These are phyloP conservation scores for Phengaris alcon DNA, from an alignment of 2,888 invertebrate species.

Conservation along the genomic window DNA sequence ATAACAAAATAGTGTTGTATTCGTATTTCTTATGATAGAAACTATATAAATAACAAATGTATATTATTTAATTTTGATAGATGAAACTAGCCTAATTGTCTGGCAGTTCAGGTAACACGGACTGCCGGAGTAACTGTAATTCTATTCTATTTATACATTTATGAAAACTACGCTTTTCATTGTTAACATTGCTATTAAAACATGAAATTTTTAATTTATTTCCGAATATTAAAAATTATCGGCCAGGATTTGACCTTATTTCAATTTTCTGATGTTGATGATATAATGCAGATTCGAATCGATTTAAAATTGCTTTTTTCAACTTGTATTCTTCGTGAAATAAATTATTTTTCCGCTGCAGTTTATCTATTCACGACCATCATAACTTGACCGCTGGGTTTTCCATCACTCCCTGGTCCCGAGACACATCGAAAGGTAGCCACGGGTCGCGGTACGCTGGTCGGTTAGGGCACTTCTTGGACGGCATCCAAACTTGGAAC, in stretches of 20 bases:
- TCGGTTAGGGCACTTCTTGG: conserved; percentile 53
- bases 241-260: background rate
- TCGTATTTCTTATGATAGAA: no score
- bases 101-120: no score
- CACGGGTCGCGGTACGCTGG: conserved; percentile 44
- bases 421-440: background rate
- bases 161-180: no score
- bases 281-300: conserved; percentile 17
- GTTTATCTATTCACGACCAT: conserved; percentile 21
- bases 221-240: background rate
- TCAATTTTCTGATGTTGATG: background rate
- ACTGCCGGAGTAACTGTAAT: no score
- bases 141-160: no score
- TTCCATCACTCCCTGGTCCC: background rate
- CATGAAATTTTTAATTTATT: no score
- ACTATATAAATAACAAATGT: no score
- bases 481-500: conserved; percentile 57
- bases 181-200: no score
- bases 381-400: background rate
- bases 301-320: conserved; percentile 20
- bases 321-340: conserved; percentile 11
- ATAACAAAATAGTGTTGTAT: no score
- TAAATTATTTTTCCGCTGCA: conserved; percentile 5
- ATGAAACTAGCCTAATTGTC: no score
- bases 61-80: no score